Evolutionary conservation across 64 coral and sea anemone genomes (phyloP).

Genomic region (Stichodactyla helianthus): DNA sequence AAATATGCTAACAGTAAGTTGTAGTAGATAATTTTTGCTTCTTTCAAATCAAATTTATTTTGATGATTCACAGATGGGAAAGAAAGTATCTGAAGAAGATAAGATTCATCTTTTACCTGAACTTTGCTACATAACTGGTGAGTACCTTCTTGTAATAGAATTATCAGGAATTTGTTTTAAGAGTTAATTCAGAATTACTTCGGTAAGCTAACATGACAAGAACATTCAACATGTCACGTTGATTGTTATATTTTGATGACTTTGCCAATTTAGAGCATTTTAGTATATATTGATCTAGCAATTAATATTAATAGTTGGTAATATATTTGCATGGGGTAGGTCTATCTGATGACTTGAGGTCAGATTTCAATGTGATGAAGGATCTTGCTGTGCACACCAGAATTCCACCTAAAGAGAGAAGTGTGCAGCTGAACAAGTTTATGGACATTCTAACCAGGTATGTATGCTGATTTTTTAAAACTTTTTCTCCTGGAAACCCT

Average conservation of each 20-base stretch:
- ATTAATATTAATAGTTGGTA: neutral
- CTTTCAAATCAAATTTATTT: neutral
- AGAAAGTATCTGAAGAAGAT: neutral
- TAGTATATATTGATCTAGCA: neutral
- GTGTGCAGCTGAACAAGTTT: constrained; percentile 44
- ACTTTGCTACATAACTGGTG: constrained; percentile 93
- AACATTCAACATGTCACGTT: neutral
- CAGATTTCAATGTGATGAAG: constrained; percentile 91
- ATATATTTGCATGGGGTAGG: too few species aligned
- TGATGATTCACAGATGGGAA: neutral
- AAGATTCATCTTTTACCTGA: constrained; percentile 48
- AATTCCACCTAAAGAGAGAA: constrained; percentile 55
- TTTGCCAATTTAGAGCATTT: too few species aligned
- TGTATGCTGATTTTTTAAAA: too few species aligned
- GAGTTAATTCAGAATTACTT: too few species aligned
- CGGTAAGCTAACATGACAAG: too few species aligned
- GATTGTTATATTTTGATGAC: too few species aligned
- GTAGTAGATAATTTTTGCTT: neutral
- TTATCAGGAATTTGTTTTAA: neutral
- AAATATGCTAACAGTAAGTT: too few species aligned
- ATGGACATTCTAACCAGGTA: constrained; percentile 70
- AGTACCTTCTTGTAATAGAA: neutral
- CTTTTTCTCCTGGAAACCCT: too few species aligned
- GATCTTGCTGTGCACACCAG: constrained; percentile 79
- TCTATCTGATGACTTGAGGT: constrained; percentile 87